phyloP scores from a whole-genome alignment of 2,888 invertebrate species.

The Frankliniella intonsa region DNA sequence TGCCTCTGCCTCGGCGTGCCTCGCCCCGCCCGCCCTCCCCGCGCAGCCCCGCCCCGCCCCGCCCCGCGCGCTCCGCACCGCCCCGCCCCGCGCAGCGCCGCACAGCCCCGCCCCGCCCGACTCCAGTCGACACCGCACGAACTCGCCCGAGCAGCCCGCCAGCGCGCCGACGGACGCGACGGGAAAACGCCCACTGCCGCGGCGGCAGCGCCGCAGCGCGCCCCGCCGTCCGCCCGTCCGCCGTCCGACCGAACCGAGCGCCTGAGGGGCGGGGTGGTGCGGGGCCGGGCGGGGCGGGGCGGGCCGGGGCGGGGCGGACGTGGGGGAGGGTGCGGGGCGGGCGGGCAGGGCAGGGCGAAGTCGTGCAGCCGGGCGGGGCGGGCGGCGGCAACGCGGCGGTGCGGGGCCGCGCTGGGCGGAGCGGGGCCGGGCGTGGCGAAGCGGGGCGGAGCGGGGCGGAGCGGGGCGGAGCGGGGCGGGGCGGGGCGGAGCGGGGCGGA shows the following conservation, averaged over 20 bases:
- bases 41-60: background rate
- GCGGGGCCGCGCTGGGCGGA: background rate
- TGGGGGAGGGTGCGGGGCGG: background rate
- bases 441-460: background rate
- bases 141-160: conserved; percentile 23
- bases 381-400: background rate
- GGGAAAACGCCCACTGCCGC: conserved; percentile 24
- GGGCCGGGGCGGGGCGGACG: background rate
- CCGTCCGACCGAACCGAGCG: background rate
- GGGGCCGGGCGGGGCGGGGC: background rate
- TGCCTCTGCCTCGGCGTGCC: background rate
- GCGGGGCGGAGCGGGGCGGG: background rate
- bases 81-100: background rate
- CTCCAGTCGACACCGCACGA: conserved; percentile 25
- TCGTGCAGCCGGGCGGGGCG: background rate
- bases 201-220: background rate
- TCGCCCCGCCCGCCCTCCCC: conserved; percentile 1
- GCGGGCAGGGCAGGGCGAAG: background rate
- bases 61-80: background rate
- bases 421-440: background rate
- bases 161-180: conserved; percentile 11
- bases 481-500: background rate
- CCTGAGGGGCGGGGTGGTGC: background rate
- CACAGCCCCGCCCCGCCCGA: background rate
- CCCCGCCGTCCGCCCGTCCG: conserved; percentile 5